These are phyloP conservation scores for Drosophila biarmipes DNA, from an alignment of 1,140 invertebrate genomes.

Conservation along the genomic window DNA sequence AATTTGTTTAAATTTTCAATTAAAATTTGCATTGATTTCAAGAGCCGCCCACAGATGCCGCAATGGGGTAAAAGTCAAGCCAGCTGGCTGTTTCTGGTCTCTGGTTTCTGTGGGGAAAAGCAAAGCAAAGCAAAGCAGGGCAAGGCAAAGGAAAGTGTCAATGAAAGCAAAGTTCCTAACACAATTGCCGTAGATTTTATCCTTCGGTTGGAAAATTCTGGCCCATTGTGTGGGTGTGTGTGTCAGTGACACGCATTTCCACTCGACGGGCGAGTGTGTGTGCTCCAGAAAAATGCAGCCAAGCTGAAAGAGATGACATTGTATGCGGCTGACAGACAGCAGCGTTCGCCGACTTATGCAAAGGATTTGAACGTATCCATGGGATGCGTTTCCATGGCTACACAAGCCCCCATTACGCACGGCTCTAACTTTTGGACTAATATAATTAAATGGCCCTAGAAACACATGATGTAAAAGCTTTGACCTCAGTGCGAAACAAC, in stretches of 20 bases:
- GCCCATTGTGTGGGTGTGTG: constrained; percentile 22
- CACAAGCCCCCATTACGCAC: constrained; percentile 1
- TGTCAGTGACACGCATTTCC: constrained; percentile 62
- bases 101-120: background rate
- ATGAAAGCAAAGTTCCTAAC: constrained; percentile 44
- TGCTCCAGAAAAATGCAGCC: constrained; percentile 68
- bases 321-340: constrained; percentile 59
- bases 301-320: constrained; percentile 32
- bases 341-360: constrained; percentile 24
- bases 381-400: constrained; percentile 9
- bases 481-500: constrained; percentile 33
- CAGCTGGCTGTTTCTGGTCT: constrained; percentile 2
- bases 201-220: constrained; percentile 21
- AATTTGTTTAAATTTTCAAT: constrained; percentile 51
- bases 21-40: constrained; percentile 57
- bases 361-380: constrained; percentile 16
- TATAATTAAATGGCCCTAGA: constrained; percentile 6
- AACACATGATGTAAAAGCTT: constrained; percentile 6
- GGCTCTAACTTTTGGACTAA: constrained; percentile 25
- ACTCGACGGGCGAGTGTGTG: background rate
- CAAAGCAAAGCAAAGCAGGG: background rate
- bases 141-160: constrained; percentile 9
- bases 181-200: constrained; percentile 50
- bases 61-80: constrained; percentile 15
- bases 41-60: constrained; percentile 7